Evolutionary conservation across 2,888 invertebrate species (phyloP), one percentile per base, ranked within the genome.

Genomic region (Cephus spinipes): DNA sequence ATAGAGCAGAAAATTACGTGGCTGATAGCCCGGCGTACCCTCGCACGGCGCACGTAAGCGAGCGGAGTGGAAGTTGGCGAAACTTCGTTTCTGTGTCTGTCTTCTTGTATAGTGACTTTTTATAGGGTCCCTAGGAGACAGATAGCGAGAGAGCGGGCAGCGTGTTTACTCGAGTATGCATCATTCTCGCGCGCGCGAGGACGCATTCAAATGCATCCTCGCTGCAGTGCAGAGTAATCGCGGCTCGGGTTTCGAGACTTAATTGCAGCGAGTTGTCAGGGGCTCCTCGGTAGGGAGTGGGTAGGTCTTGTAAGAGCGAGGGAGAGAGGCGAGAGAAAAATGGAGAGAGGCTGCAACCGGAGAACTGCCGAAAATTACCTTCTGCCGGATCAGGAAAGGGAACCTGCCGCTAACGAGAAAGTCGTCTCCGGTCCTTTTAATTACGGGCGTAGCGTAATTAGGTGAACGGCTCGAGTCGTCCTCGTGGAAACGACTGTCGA

Each of bases 221-320:
- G 80, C 77, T 34, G 69, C 73, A 73, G 68, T 74, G 71, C 76
- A 82, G 79, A 69, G 69, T 31, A 69, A 30, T 30, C 30, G 69
- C 69, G 81, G 81, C 85, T 88, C 87, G 77, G 82, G 85, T 88
- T 88, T 86, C 85, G 84, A 81, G 83, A 80, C 87, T 87, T 87
- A 88, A 88, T 88, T 88, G 85, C 84, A 82, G 80, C 80, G 84
- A 74, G 69, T 30, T 69, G 32, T 32, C 32, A 12, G 40, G 40
- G 15, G 40, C 15, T 12, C 69, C 69, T 69, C 30, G 31, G 30
- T 3, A 2, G 69, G 30, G 69, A 30, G 31, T 4, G 31, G 69
- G 32, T 1, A 69, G 30, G 30, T 12, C 30, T 31, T 15, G 1
- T 12, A 6, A 30, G 69, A 69, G 69, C 9, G 69, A 12, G 69